Conservation (phyloP, 2,113 vertebrate species). For the Macrotus californicus region DNA sequence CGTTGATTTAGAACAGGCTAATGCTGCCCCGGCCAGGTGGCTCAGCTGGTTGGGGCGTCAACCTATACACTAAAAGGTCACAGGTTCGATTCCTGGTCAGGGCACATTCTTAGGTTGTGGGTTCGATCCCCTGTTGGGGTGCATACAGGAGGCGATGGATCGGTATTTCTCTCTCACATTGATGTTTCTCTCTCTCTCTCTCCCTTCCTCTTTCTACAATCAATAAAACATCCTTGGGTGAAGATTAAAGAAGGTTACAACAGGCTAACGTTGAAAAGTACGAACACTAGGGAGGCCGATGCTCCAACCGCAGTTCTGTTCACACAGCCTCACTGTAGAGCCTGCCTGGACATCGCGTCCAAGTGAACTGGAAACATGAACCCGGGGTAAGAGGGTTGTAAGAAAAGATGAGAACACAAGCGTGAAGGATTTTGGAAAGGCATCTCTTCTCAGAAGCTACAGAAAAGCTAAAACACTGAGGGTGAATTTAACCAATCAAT, state of each 20-base stretch:
- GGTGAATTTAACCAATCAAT: rapidly evolving
- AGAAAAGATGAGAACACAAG: background rate
- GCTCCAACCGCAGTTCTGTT: background rate
- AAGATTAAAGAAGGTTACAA: too few relatives aligned
- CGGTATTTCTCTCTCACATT: too few relatives aligned
- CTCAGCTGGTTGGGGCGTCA: too few relatives aligned
- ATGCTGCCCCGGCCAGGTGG: background rate
- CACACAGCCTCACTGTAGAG: background rate
- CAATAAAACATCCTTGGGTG: too few relatives aligned
- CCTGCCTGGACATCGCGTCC: background rate
- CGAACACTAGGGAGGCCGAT: rapidly evolving
- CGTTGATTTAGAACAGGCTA: background rate
- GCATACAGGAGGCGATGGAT: too few relatives aligned
- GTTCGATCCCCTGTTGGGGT: too few relatives aligned
- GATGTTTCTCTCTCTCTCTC: too few relatives aligned
- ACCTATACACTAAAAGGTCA: too few relatives aligned
- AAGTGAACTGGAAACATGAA: background rate
- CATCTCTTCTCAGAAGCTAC: background rate
- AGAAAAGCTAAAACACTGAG: background rate
- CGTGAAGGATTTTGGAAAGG: background rate
- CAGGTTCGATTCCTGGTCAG: too few relatives aligned
- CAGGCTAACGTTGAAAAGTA: background rate
- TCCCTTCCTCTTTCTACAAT: too few relatives aligned
- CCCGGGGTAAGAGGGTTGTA: background rate
- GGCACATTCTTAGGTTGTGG: too few relatives aligned